Evolutionary conservation across 2,797 vertebrate species (phyloP).

Genomic region (Alcedo atthis): DNA sequence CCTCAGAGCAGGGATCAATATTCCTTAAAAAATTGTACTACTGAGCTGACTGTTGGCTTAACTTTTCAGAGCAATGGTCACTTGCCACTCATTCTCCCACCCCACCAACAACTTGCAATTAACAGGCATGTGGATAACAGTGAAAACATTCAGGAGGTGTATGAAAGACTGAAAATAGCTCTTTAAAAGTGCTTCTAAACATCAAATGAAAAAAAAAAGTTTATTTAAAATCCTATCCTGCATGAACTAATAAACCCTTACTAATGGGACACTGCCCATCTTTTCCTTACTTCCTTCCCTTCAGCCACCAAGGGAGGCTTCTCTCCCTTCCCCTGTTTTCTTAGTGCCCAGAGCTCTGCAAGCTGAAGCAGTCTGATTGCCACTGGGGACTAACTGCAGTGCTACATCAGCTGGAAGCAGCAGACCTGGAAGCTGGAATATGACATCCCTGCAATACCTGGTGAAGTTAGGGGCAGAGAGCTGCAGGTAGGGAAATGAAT

Average conservation of each 20-base stretch:
- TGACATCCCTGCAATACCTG: neutral
- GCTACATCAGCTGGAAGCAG: neutral
- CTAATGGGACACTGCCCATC: accelerated
- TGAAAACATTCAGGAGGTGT: neutral
- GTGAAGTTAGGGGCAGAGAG: neutral
- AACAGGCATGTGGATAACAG: neutral
- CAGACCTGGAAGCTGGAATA: neutral
- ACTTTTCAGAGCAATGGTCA: neutral
- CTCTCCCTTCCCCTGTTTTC: neutral
- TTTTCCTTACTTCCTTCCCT: neutral
- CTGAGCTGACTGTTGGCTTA: neutral
- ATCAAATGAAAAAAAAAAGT: neutral
- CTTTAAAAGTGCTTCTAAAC: neutral
- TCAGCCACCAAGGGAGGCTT: neutral
- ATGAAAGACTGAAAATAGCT: neutral
- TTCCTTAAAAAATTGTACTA: neutral
- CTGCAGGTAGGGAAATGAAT: neutral
- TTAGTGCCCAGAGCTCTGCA: neutral
- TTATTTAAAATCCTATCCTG: neutral
- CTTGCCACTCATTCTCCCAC: neutral
- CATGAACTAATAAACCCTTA: neutral
- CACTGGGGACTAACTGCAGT: neutral
- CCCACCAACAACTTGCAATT: neutral
- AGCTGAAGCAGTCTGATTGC: neutral
- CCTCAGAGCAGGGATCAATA: neutral